phyloP scores from a whole-genome alignment of 2,888 invertebrate species.

The Salticus scenicus region DNA sequence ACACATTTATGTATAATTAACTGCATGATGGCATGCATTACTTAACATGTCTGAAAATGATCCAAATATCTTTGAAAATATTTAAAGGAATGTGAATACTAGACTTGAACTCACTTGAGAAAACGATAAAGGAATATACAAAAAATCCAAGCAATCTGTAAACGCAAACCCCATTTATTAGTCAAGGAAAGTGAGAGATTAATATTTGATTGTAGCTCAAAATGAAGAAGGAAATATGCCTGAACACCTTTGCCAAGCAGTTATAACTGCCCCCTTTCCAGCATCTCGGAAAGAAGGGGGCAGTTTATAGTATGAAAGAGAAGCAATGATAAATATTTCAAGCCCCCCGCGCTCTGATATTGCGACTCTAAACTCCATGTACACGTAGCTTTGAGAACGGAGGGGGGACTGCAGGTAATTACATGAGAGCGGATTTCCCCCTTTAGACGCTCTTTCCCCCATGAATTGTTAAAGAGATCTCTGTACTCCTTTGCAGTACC shows the following conservation, averaged over 20 bases:
- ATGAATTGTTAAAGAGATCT: constrained; percentile 63
- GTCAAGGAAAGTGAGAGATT: constrained; percentile 53
- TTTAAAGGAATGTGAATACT: too few species aligned
- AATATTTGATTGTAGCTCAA: constrained; percentile 58
- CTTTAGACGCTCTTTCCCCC: constrained; percentile 43
- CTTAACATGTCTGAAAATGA: too few species aligned
- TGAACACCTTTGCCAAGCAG: constrained; percentile 52
- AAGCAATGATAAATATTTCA: constrained; percentile 66
- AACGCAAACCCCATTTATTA: constrained; percentile 66
- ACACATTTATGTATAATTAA: too few species aligned
- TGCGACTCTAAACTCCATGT: constrained; percentile 62
- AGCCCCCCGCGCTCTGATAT: constrained; percentile 53
- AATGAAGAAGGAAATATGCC: constrained; percentile 67
- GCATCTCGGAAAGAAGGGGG: constrained; percentile 28
- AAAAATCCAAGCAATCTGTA: constrained; percentile 63
- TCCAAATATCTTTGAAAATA: too few species aligned
- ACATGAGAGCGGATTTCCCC: constrained; percentile 53
- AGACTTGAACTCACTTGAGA: neutral
- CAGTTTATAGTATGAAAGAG: constrained; percentile 68
- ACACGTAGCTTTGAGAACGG: constrained; percentile 49
- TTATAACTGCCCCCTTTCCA: constrained; percentile 52
- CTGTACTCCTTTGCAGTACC: constrained; percentile 25
- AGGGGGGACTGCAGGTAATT: constrained; percentile 44
- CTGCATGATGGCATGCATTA: too few species aligned
- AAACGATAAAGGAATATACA: constrained; percentile 33